Evolutionary conservation across 2,888 invertebrate genomes (phyloP), one percentile per base, ranked within the genome.

Genomic region (Teinopalpus imperialis): DNA sequence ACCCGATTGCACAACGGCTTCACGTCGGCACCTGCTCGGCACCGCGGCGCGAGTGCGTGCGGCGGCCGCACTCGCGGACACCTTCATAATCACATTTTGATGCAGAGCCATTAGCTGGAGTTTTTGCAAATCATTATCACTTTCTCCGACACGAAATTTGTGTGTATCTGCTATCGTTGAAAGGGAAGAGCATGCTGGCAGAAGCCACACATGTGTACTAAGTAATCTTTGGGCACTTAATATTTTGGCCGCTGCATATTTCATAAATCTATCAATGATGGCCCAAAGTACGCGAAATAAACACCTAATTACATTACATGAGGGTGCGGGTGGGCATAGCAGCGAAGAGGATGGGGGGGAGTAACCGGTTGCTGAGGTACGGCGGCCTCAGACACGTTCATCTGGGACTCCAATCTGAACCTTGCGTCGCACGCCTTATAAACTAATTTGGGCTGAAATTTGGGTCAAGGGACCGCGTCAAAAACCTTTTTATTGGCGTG

Each of bases 401-500:
- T 9, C 41, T 12, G 41, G 14, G 43, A 35, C 42, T 43, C 51
- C 40, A 53, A 56, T 51, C 36, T 49, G 52, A 48, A 60, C 63
- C 63, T 59, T 67, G 48, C 52, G 45, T 47, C 54, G 21, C 40
- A 16, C 39, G 27, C 37, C 34, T 54, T 59, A 64, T 40, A 52
- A 55, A 50, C 53, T 42, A 48, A 23, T 52, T 50, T 47, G 36
- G 39, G 16, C 40, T 21, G 43, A 32, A 26, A 43, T 39, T 41
- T 30, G 10, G 18, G 30, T 31, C 29, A 32, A 16, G 43, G 42
- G 45, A 58, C 53, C 56, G 59, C 71, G 69, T 73, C 73, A 66
- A 72, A 73, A 73, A 71, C 74, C 72, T 74, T 77, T 71, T 74
- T 73, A 78, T 73, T 69, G 63, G 61, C 57, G 50, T 58, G 49